phyloP scores from a whole-genome alignment of 2,113 vertebrate genomes.

The Nesogale talazaci region DNA sequence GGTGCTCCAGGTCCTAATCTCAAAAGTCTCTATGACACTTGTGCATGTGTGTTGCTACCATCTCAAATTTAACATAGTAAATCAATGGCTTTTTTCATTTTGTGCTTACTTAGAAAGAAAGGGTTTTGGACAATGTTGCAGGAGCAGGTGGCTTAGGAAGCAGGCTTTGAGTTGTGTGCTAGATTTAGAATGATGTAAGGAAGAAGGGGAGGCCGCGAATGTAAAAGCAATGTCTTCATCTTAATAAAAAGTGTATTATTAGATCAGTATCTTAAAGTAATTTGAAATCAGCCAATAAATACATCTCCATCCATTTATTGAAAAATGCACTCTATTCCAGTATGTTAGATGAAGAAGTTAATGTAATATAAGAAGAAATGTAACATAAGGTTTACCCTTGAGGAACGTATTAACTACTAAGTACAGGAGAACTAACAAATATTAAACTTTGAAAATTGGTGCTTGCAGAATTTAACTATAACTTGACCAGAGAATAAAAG shows the following conservation, averaged over 20 bases:
- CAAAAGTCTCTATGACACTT: constrained; percentile 9
- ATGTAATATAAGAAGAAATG: background rate
- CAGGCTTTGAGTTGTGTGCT: background rate
- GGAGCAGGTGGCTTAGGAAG: background rate
- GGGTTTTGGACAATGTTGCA: background rate
- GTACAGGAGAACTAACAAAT: background rate
- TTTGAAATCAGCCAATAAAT: background rate
- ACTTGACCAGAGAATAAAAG: background rate
- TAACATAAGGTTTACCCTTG: background rate
- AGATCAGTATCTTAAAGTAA: background rate
- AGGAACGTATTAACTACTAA: background rate
- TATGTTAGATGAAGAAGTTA: constrained; percentile 20
- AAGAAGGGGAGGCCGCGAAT: background rate
- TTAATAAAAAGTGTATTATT: constrained; percentile 23
- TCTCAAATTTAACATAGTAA: constrained; percentile 7
- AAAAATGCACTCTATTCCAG: background rate
- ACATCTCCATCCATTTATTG: constrained; percentile 2
- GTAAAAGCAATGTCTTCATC: background rate
- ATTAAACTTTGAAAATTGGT: background rate
- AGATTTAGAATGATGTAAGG: background rate
- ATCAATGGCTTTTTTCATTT: background rate
- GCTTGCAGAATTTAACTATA: background rate
- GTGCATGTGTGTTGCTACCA: background rate
- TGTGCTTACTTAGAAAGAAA: constrained; percentile 18
- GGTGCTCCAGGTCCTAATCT: constrained; percentile 4